phyloP scores from a whole-genome alignment of 2,797 vertebrate genomes.

The Nasua narica region DNA sequence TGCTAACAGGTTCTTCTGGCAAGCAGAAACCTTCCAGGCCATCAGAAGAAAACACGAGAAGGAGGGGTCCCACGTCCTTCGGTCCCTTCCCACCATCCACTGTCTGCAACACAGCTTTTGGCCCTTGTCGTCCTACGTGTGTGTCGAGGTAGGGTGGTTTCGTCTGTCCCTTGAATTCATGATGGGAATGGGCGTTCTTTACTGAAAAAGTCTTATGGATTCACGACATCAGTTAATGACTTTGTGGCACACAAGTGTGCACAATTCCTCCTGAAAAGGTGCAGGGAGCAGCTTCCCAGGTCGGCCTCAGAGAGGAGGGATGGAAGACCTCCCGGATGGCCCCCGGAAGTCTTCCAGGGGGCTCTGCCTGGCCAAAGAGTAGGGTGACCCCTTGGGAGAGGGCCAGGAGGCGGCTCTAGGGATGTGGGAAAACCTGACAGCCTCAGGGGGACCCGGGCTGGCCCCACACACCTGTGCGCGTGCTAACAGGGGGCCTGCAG shows the following conservation, averaged over 20 bases:
- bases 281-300: too few species aligned
- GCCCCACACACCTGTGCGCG: neutral
- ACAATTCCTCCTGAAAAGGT: neutral
- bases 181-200: neutral
- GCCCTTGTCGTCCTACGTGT: too few species aligned
- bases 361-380: neutral
- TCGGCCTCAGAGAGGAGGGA: neutral
- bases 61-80: accelerated
- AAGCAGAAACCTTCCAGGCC: neutral
- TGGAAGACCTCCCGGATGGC: accelerated
- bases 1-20: neutral
- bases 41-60: neutral
- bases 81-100: neutral
- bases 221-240: neutral
- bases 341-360: accelerated
- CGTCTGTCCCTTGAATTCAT: neutral
- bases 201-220: neutral
- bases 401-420: accelerated
- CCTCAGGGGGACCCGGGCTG: too few species aligned
- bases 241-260: too few species aligned
- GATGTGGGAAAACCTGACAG: too few species aligned
- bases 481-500: accelerated
- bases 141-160: too few species aligned
- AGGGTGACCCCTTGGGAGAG: neutral
- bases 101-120: neutral